Evolutionary conservation across 2,888 invertebrate species (phyloP), one percentile per base, ranked within the genome.

Genomic region (Trilocha varians): DNA sequence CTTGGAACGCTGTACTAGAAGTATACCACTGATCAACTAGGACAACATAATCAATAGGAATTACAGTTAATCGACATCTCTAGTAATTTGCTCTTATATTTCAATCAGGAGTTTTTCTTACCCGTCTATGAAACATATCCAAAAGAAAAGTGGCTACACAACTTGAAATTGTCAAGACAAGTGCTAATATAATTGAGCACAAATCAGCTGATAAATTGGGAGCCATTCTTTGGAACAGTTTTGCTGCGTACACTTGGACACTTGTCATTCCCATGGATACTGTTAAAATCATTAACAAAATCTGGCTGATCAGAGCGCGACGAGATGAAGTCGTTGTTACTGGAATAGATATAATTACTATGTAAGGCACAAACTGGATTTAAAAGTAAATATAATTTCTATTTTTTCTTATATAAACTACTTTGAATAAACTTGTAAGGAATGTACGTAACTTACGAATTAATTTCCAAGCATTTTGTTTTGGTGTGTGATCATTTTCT

Each of bases 41-140:
- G n/a, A n/a, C n/a, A n/a, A n/a, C n/a, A n/a, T n/a, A n/a, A n/a
- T n/a, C n/a, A n/a, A n/a, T n/a, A n/a, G n/a, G n/a, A n/a, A n/a
- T n/a, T n/a, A n/a, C n/a, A n/a, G n/a, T n/a, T n/a, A n/a, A n/a
- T n/a, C n/a, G n/a, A n/a, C n/a, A n/a, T n/a, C n/a, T n/a, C n/a
- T n/a, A n/a, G n/a, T n/a, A n/a, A n/a, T n/a, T n/a, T n/a, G n/a
- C n/a, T n/a, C n/a, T n/a, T n/a, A n/a, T n/a, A n/a, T n/a, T n/a
- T n/a, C n/a, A n/a, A n/a, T n/a, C n/a, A n/a, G n/a, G n/a, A n/a
- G n/a, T n/a, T n/a, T n/a, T n/a, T n/a, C 62, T 59, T 45, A 74
- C 76, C 59, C 87, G 66, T 53, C 91, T 70, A 6, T 89, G 87
- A 5, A 84, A 65, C 33, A 74, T 62, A 55, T 91, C 90, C 44